phyloP scores from a whole-genome alignment of 2,888 invertebrate genomes.

The Ectobius pallidus region DNA sequence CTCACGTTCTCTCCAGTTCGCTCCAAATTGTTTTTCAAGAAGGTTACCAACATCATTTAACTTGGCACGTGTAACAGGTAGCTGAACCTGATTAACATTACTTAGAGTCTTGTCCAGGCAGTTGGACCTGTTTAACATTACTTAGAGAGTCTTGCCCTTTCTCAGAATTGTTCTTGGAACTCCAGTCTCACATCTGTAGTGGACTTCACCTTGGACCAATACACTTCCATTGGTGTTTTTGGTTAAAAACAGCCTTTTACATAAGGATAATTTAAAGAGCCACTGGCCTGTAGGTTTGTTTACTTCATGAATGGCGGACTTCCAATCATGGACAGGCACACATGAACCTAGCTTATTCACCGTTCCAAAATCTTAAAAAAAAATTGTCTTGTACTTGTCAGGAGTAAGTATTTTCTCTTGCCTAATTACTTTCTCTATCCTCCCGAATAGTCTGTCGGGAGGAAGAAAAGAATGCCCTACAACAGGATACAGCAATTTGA shows the following conservation, averaged over 20 bases:
- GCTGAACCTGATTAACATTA: too few species aligned
- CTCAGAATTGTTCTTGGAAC: too few species aligned
- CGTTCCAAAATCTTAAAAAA: constrained; percentile 15
- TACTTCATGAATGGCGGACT: neutral
- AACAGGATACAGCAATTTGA: neutral
- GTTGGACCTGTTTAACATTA: neutral
- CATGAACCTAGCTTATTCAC: neutral
- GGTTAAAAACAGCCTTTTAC: too few species aligned
- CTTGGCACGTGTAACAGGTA: too few species aligned
- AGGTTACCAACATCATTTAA: too few species aligned
- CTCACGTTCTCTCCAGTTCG: neutral
- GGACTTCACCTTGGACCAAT: too few species aligned
- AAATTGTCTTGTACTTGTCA: neutral
- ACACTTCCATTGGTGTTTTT: too few species aligned
- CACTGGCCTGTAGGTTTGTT: neutral
- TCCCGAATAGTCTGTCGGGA: constrained; percentile 14
- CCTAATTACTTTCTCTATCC: constrained; percentile 9
- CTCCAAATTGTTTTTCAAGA: too few species aligned
- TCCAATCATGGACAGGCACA: neutral
- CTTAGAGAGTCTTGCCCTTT: neutral
- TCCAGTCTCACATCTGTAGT: too few species aligned
- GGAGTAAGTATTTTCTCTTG: neutral
- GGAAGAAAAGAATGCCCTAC: neutral
- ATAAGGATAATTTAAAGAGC: too few species aligned
- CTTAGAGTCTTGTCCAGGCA: too few species aligned